These are phyloP conservation scores for Helobdella robusta DNA, from an alignment of 2,888 invertebrate genomes.

Conservation along the genomic window DNA sequence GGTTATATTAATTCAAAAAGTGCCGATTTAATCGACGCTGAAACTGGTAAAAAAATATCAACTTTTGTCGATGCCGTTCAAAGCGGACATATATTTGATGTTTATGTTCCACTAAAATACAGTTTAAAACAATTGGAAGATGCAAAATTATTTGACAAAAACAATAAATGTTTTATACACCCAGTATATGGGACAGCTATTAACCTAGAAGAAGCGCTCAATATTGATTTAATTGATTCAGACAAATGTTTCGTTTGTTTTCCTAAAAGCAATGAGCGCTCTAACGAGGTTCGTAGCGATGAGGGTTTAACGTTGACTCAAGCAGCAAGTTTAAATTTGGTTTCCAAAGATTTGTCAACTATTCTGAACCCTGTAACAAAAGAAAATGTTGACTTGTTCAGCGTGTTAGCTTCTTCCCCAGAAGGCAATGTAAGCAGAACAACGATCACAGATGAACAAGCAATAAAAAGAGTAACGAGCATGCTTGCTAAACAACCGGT, in stretches of 20 bases:
- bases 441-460: too few species aligned
- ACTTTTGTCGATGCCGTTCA: slow-evolving; percentile 32
- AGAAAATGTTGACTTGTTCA: slow-evolving; percentile 32
- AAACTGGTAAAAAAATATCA: slow-evolving; percentile 66
- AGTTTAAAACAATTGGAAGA: slow-evolving; percentile 64
- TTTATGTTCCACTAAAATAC: slow-evolving; percentile 27
- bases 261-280: too few species aligned
- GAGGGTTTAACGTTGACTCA: slow-evolving; percentile 45
- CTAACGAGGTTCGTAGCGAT: too few species aligned
- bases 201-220: slow-evolving; percentile 40
- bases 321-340: slow-evolving; percentile 28
- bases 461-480: too few species aligned
- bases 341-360: slow-evolving; percentile 21
- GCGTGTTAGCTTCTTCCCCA: too few species aligned
- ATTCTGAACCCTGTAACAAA: slow-evolving; percentile 17
- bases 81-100: slow-evolving; percentile 31
- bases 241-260: slow-evolving; percentile 37
- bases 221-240: slow-evolving; percentile 28
- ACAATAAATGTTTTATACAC: slow-evolving; percentile 29
- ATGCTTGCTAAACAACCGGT: too few species aligned
- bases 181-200: slow-evolving; percentile 34
- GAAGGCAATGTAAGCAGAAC: too few species aligned
- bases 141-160: slow-evolving; percentile 59
- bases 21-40: slow-evolving; percentile 52
- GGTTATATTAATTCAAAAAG: slow-evolving; percentile 28